These are phyloP conservation scores for Stenoptilia bipunctidactyla DNA, from an alignment of 2,888 invertebrate genomes.

Conservation along the genomic window DNA sequence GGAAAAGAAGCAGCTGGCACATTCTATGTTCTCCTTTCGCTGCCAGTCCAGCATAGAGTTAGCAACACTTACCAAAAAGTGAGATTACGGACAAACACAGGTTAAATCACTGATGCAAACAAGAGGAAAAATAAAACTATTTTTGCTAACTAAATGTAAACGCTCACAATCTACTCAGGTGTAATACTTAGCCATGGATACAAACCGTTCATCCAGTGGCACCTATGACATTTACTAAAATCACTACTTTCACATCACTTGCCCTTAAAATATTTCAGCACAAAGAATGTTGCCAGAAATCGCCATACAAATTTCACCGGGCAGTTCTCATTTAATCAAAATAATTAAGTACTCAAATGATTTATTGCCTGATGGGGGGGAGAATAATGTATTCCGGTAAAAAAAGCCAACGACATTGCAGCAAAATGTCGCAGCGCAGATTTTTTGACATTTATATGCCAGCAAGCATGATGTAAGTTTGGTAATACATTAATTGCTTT, in stretches of 20 bases:
- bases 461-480: neutral
- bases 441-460: neutral
- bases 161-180: too few species aligned
- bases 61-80: too few species aligned
- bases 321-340: slow-evolving; percentile 7
- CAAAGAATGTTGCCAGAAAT: slow-evolving; percentile 3
- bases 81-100: too few species aligned
- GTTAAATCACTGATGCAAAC: too few species aligned
- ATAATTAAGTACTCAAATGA: slow-evolving; percentile 9
- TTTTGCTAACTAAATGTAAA: too few species aligned
- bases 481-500: neutral
- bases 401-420: slow-evolving; percentile 4
- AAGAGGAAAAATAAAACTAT: too few species aligned
- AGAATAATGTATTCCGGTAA: neutral
- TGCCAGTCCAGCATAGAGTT: too few species aligned
- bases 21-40: too few species aligned
- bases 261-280: neutral
- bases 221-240: too few species aligned
- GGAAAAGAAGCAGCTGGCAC: too few species aligned
- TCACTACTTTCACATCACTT: neutral
- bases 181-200: neutral
- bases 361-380: slow-evolving; percentile 2
- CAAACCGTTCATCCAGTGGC: too few species aligned
- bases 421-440: neutral
- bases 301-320: slow-evolving; percentile 2